Evolutionary conservation across 2,888 invertebrate genomes (phyloP), one percentile per base, ranked within the genome.

Genomic region (Antitype chi): DNA sequence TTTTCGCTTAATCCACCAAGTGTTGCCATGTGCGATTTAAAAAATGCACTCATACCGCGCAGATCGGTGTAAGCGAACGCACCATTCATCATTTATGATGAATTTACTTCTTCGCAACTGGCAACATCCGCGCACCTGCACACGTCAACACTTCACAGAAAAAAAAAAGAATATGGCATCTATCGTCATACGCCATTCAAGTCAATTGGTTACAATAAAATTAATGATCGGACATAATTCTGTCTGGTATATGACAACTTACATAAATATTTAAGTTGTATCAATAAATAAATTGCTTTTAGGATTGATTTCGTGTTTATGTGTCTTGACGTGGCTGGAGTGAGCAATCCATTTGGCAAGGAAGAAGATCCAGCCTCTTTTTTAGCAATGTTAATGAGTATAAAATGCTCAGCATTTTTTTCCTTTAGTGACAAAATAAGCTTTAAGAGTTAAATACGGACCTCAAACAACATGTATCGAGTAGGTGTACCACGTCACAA

Each of bases 141-240:
- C 81, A 88, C 87, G 88, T 90, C 90, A 90, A 91, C 90, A 89
- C 89, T 88, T 85, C 76, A 85, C 86, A 88, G 85, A 91, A 90
- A 91, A 90, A 89, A 76, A 88, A 87, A 89, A 86, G 86, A 90
- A 89, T 68, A 88, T 87, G 81, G 85, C 85, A 86, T 86, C 87
- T 85, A 85, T 86, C 86, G 88, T 91, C 92, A 87, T 90, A 89
- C 89, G 88, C 95, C 93, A 95, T 95, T 95, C 93, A 95, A 95
- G 93, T 94, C 95, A 95, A 95, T 94, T 89, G 91, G 90, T 91
- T 91, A 93, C 91, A 93, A 93, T 94, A 94, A 94, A 93, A 94
- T 92, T 94, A 94, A 94, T 93, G 93, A 91, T 90, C 81, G 81
- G 81, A 91, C 92, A 91, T 92, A 90, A 91, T 91, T 92, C 91